Evolutionary conservation across 2,797 vertebrate species (phyloP).

Genomic region (Centropyge bicolor): DNA sequence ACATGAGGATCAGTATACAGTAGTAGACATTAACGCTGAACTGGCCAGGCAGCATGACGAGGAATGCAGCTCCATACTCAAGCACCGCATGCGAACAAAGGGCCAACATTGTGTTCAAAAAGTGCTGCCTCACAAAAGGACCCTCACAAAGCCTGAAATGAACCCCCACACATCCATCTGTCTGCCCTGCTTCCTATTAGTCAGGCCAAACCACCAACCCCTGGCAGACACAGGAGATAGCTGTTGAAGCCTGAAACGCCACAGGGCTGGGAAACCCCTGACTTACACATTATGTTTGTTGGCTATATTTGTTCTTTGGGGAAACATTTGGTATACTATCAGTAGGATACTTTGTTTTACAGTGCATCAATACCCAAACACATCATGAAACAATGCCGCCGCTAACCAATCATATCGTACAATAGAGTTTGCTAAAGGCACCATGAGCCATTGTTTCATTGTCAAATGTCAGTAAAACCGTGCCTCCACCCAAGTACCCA

Average conservation of each 20-base stretch:
- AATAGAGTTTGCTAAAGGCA: not conserved
- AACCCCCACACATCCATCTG: conserved; percentile 62
- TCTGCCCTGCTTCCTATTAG: conserved; percentile 75
- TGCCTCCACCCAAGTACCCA: too few species aligned
- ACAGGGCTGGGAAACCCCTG: not conserved
- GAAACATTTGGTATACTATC: not conserved
- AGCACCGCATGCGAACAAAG: conserved; percentile 68
- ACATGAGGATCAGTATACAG: conserved; percentile 55
- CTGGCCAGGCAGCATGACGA: conserved; percentile 48
- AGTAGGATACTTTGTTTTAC: too few species aligned
- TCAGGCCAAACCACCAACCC: conserved; percentile 49
- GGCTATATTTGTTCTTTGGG: not conserved
- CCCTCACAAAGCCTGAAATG: conserved; percentile 70
- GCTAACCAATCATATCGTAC: not conserved
- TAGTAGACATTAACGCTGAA: conserved; percentile 44
- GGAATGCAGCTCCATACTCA: conserved; percentile 69
- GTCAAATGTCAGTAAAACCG: not conserved
- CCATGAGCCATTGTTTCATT: not conserved
- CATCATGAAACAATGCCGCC: not conserved
- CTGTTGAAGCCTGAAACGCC: conserved; percentile 17
- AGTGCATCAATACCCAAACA: too few species aligned
- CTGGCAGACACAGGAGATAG: conserved; percentile 14
- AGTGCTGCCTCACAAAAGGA: conserved; percentile 82
- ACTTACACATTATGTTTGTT: not conserved
- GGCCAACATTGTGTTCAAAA: conserved; percentile 78